These are phyloP conservation scores for Lamprotornis superbus DNA, from an alignment of 2,113 vertebrate genomes.

Conservation along the genomic window DNA sequence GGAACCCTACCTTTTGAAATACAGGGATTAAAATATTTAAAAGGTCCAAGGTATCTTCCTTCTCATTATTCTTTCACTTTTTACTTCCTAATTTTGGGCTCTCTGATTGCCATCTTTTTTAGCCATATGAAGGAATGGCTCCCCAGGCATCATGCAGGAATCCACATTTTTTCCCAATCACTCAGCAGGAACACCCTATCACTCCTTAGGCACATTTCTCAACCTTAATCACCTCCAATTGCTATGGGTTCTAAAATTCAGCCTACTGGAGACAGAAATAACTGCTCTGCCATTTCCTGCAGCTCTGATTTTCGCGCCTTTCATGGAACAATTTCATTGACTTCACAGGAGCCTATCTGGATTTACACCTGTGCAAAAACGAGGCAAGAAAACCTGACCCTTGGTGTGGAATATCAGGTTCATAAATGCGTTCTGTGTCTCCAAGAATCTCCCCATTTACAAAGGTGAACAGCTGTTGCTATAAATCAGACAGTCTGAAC, in stretches of 20 bases:
- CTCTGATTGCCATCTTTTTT: not conserved
- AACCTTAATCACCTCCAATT: slow-evolving; percentile 3
- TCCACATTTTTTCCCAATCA: not conserved
- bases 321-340: slow-evolving; percentile 18
- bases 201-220: not conserved
- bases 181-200: not conserved
- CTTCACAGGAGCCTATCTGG: slow-evolving; percentile 31
- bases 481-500: slow-evolving; percentile 47
- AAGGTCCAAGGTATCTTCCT: not conserved
- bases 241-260: not conserved
- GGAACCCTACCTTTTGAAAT: not conserved
- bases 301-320: not conserved
- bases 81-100: not conserved
- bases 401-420: slow-evolving; percentile 21
- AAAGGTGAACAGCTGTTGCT: slow-evolving; percentile 55
- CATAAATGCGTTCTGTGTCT: not conserved
- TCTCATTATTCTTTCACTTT: not conserved
- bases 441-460: not conserved
- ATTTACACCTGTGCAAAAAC: slow-evolving; percentile 43
- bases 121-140: not conserved
- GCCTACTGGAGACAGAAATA: not conserved
- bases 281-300: not conserved
- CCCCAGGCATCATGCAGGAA: not conserved
- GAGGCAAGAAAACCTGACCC: not conserved
- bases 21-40: not conserved